phyloP scores from a whole-genome alignment of 2,113 vertebrate genomes.

The Hylia prasina region DNA sequence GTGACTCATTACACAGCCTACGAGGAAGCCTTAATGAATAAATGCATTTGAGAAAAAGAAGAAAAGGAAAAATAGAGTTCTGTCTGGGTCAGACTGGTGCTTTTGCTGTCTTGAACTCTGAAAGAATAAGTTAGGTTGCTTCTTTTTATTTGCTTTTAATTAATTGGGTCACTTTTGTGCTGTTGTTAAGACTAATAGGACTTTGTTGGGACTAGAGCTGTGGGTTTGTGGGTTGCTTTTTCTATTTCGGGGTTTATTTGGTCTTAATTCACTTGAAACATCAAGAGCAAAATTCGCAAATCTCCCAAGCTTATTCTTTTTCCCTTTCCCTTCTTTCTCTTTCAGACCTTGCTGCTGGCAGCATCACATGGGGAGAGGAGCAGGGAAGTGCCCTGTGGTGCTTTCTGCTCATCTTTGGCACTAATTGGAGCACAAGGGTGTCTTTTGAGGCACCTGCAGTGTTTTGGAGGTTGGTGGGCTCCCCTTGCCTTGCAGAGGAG shows the following conservation, averaged over 20 bases:
- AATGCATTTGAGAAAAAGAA: slow-evolving; percentile 9
- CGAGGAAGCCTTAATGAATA: slow-evolving; percentile 38
- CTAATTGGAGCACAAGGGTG: fast-evolving
- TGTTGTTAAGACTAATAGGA: background rate
- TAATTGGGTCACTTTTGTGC: background rate
- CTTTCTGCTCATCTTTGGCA: background rate
- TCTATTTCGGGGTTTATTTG: background rate
- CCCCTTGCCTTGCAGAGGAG: background rate
- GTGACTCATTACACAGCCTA: slow-evolving; percentile 54
- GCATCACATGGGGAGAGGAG: background rate
- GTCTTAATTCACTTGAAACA: background rate
- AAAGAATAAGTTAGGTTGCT: background rate
- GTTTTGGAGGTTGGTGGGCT: background rate
- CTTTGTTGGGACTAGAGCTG: background rate
- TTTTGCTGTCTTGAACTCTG: background rate
- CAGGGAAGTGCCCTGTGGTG: background rate
- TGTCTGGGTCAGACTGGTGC: background rate
- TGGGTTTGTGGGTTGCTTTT: background rate
- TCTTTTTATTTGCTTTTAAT: slow-evolving; percentile 27
- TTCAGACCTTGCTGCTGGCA: background rate
- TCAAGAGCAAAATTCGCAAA: background rate
- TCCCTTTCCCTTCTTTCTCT: background rate
- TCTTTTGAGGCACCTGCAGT: background rate
- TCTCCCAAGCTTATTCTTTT: background rate
- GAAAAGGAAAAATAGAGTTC: background rate